Conservation (phyloP, 2,113 vertebrate genomes). For the Sitta europaea region DNA sequence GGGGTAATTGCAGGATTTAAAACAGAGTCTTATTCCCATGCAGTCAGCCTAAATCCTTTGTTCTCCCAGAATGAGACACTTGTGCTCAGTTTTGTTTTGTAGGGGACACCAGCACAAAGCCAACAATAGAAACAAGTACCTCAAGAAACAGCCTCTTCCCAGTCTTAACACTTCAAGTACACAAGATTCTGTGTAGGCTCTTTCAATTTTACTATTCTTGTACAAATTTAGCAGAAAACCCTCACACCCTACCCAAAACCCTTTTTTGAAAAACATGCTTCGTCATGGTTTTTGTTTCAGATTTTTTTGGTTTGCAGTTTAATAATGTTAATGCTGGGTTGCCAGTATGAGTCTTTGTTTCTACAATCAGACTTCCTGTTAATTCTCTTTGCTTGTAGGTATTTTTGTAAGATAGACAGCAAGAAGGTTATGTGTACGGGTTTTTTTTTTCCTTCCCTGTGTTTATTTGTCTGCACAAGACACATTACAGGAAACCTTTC, state of each 20-base stretch:
- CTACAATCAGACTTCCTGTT: neutral
- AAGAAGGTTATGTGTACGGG: conserved; percentile 9
- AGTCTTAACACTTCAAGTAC: neutral
- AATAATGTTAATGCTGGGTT: neutral
- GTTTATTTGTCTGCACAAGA: conserved; percentile 44
- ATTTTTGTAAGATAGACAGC: conserved; percentile 21
- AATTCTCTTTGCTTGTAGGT: conserved; percentile 48
- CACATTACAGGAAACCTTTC: conserved; percentile 69
- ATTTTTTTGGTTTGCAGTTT: neutral
- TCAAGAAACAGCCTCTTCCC: neutral
- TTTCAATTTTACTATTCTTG: neutral
- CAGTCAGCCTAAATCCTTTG: neutral
- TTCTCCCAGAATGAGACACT: neutral
- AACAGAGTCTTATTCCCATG: neutral
- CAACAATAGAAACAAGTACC: neutral
- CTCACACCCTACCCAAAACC: neutral
- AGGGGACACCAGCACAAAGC: neutral
- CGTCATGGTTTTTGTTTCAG: neutral
- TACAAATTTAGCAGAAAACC: neutral
- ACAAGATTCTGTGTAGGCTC: neutral
- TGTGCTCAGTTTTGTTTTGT: neutral
- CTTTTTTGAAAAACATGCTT: neutral
- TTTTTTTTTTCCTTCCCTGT: neutral
- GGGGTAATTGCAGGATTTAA: neutral
- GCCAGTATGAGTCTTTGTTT: neutral